These are phyloP conservation scores for Tineola bisselliella DNA, from an alignment of 2,888 invertebrate species.

Conservation along the genomic window DNA sequence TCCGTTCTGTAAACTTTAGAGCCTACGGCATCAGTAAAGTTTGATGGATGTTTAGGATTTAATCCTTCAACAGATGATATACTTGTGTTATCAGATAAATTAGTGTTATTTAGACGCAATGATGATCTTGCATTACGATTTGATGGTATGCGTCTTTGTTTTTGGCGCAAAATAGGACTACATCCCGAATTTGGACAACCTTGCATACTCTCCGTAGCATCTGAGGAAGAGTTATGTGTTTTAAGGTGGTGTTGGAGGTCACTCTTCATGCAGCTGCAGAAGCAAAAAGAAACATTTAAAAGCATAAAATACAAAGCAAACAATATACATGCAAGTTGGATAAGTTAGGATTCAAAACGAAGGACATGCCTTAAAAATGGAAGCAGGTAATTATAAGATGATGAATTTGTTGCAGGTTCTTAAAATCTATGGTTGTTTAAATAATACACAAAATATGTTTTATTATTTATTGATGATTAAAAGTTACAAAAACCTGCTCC, in stretches of 20 bases:
- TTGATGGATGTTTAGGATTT: background rate
- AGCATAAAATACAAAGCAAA: background rate
- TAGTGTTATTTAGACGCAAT: background rate
- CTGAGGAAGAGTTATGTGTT: background rate
- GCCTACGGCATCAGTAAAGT: slow-evolving; percentile 22
- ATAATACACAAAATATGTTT: slow-evolving; percentile 22
- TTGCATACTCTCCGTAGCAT: slow-evolving; percentile 41
- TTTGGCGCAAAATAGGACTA: slow-evolving; percentile 24
- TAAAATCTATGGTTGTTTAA: slow-evolving; percentile 14
- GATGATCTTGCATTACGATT: background rate
- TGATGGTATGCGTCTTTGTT: background rate
- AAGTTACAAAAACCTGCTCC: slow-evolving; percentile 36
- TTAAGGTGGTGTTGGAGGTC: background rate
- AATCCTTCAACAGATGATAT: background rate
- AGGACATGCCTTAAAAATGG: background rate
- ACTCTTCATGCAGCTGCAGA: background rate
- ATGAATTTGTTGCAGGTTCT: background rate
- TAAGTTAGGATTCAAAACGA: background rate
- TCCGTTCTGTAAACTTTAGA: slow-evolving; percentile 39
- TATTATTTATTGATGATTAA: slow-evolving; percentile 31
- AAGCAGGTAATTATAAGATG: background rate
- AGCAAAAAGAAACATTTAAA: background rate
- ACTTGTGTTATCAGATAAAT: background rate
- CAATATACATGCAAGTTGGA: background rate
- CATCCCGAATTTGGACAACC: slow-evolving; percentile 48